A percentile compares a stretch with the other conserved stretches of the same genome.
These are phyloP conservation scores for Chaetodon trifasciatus DNA, from an alignment of 2,797 vertebrate species.

Conservation along the genomic window DNA sequence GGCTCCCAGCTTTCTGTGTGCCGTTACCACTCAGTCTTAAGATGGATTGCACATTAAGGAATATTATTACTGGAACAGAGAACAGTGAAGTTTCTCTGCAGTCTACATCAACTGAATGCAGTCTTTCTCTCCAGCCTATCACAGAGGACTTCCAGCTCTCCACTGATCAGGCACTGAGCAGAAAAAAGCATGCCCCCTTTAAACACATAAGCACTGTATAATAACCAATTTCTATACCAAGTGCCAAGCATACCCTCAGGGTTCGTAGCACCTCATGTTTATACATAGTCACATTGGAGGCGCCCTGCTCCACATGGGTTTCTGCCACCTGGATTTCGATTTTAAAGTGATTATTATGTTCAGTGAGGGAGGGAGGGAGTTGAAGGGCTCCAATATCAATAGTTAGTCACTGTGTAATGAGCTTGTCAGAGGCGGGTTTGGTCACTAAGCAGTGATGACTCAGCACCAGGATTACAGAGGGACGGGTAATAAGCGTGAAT, in stretches of 20 bases:
- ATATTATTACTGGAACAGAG: slow-evolving; percentile 63
- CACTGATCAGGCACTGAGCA: slow-evolving; percentile 18
- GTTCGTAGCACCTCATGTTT: slow-evolving; percentile 25
- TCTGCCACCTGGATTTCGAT: slow-evolving; percentile 10
- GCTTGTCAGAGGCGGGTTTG: slow-evolving; percentile 50
- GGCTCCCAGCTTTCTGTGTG: slow-evolving; percentile 34
- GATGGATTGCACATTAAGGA: slow-evolving; percentile 65
- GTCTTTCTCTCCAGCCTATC: slow-evolving; percentile 37
- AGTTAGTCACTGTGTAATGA: slow-evolving; percentile 70
- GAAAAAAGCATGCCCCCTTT: slow-evolving; percentile 48
- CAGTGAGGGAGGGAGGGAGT: slow-evolving; percentile 16
- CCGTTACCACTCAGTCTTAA: slow-evolving; percentile 30
- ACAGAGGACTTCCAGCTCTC: slow-evolving; percentile 34
- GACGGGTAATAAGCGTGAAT: slow-evolving; percentile 2
- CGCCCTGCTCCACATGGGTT: background rate
- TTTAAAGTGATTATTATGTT: slow-evolving; percentile 56
- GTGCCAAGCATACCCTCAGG: slow-evolving; percentile 14
- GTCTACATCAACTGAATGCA: slow-evolving; percentile 44
- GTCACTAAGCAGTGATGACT: slow-evolving; percentile 51
- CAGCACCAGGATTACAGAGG: slow-evolving; percentile 26
- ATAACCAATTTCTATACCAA: slow-evolving; percentile 59
- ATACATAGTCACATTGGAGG: slow-evolving; percentile 7
- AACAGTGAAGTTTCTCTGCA: slow-evolving; percentile 45
- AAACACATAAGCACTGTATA: slow-evolving; percentile 51
- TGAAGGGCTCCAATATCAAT: slow-evolving; percentile 48